Percentiles rank a stretch among this genome's conserved stretches.
Evolutionary conservation across 2,888 invertebrate species (phyloP).

Genomic region (Iselma pallidipennis): DNA sequence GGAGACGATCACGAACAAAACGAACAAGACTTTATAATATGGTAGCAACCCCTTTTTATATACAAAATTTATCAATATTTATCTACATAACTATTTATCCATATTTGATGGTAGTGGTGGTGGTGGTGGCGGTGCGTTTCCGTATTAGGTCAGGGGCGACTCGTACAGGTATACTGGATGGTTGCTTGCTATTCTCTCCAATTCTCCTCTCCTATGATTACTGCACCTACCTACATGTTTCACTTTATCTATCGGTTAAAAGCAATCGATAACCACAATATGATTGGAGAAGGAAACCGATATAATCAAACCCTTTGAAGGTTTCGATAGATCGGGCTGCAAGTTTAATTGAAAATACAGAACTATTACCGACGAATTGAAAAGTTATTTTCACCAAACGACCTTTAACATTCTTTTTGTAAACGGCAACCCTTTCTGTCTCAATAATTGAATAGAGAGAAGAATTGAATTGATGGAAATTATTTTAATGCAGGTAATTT

Average conservation of each 20-base stretch:
- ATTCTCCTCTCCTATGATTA: not conserved
- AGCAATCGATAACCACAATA: not conserved
- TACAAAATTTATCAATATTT: no score
- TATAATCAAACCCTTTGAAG: not conserved
- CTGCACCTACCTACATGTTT: no score
- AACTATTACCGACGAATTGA: no score
- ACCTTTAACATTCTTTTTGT: not conserved
- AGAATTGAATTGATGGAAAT: no score
- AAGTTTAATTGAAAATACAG: not conserved
- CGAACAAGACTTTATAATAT: not conserved
- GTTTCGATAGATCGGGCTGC: no score
- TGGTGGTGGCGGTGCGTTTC: not conserved
- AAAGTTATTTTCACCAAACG: no score
- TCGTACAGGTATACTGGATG: not conserved
- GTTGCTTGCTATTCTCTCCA: conserved; percentile 1
- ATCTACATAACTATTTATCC: no score
- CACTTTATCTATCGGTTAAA: not conserved
- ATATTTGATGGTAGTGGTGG: not conserved
- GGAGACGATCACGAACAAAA: conserved; percentile 24
- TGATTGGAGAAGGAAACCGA: not conserved
- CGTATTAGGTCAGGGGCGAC: not conserved
- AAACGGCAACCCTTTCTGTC: not conserved
- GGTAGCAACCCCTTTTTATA: not conserved
- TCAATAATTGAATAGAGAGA: no score
- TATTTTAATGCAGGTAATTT: no score